Evolutionary conservation across 2,113 vertebrate genomes (phyloP).

Genomic region (Cnemophilus loriae): DNA sequence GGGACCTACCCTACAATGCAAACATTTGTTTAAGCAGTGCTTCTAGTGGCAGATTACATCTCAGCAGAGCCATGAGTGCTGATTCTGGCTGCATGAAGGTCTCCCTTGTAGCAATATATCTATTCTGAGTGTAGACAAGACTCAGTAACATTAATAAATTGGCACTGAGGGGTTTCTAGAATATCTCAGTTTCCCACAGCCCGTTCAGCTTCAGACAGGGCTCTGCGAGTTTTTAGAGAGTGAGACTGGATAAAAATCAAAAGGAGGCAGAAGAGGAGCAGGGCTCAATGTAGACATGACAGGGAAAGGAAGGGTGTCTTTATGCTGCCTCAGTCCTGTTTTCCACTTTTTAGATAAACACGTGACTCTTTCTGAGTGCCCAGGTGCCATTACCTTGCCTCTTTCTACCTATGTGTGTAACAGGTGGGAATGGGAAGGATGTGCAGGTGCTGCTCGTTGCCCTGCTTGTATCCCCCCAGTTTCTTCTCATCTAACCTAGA

Average conservation of each 20-base stretch:
- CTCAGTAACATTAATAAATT: slow-evolving; percentile 40
- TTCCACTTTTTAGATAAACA: neutral
- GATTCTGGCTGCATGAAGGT: neutral
- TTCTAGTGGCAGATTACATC: slow-evolving; percentile 25
- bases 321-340: neutral
- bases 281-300: neutral
- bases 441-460: neutral
- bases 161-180: slow-evolving; percentile 8
- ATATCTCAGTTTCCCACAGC: neutral
- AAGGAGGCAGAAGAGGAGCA: neutral
- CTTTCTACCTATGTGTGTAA: fast-evolving
- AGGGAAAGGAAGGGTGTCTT: neutral
- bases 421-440: neutral
- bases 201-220: neutral
- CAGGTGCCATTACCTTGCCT: neutral
- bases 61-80: neutral
- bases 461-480: neutral
- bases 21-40: neutral
- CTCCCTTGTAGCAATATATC: slow-evolving; percentile 20
- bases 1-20: neutral
- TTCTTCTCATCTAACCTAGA: neutral
- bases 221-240: neutral
- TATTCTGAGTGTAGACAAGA: neutral
- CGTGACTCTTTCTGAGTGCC: neutral
- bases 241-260: neutral